Evolutionary conservation across 2,797 vertebrate species (phyloP).

Genomic region (Galagoides demidoff): DNA sequence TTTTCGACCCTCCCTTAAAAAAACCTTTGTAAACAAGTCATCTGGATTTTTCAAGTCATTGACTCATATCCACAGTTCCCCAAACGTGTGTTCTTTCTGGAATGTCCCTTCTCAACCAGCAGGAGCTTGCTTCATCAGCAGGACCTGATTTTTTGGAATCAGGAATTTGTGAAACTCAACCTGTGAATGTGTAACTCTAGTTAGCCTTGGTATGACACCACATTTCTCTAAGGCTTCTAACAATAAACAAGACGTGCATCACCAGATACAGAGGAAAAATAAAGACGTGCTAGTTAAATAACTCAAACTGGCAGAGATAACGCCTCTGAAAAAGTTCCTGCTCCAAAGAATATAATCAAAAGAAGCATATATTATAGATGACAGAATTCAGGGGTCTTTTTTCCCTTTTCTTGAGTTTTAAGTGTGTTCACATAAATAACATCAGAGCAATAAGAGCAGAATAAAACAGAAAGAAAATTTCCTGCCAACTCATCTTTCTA

Average conservation of each 20-base stretch:
- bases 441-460: slow-evolving; percentile 2
- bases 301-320: neutral
- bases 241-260: neutral
- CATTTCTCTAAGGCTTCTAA: neutral
- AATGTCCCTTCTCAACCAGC: slow-evolving; percentile 12
- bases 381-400: neutral
- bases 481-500: slow-evolving; percentile 37
- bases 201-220: neutral
- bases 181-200: neutral
- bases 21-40: neutral
- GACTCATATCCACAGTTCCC: neutral
- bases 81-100: slow-evolving; percentile 19
- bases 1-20: neutral
- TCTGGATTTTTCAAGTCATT: slow-evolving; percentile 38
- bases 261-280: neutral
- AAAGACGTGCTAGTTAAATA: neutral
- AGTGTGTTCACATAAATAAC: slow-evolving; percentile 32
- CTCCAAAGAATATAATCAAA: neutral
- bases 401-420: slow-evolving; percentile 31
- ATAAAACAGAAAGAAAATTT: slow-evolving; percentile 43
- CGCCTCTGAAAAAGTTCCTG: neutral
- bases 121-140: neutral
- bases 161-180: slow-evolving; percentile 6
- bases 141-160: neutral
- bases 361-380: neutral